phyloP scores from a whole-genome alignment of 2,797 vertebrate species.

The Etheostoma perlongum region DNA sequence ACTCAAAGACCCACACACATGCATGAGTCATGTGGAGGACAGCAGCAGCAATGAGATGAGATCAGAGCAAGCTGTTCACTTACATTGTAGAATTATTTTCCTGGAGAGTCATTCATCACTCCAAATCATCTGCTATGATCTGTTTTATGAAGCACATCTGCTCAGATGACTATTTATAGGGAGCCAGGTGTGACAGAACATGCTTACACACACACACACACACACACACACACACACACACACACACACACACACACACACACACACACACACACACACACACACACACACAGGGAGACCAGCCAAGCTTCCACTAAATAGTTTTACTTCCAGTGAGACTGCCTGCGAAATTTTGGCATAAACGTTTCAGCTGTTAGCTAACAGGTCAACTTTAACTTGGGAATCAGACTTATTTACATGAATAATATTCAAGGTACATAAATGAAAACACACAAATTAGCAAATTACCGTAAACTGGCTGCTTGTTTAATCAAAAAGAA shows the following conservation, averaged over 20 bases:
- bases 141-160: conserved; percentile 68
- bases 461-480: neutral
- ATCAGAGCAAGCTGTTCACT: conserved; percentile 66
- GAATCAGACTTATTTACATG: neutral
- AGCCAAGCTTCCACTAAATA: conserved; percentile 15
- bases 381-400: neutral
- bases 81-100: conserved; percentile 56
- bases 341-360: conserved; percentile 10
- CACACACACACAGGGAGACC: conserved; percentile 1
- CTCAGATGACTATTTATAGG: conserved; percentile 60
- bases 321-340: conserved; percentile 16
- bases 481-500: too few species aligned
- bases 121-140: conserved; percentile 62
- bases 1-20: conserved; percentile 33
- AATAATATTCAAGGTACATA: neutral
- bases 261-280: neutral
- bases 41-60: conserved; percentile 46
- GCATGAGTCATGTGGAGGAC: conserved; percentile 47
- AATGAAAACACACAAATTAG: neutral
- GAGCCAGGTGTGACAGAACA: conserved; percentile 30
- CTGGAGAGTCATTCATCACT: conserved; percentile 69
- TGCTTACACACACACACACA: conserved; percentile 3
- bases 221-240: conserved; percentile 5
- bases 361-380: conserved; percentile 2
- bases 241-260: conserved; percentile 6